Evolutionary conservation across 2,797 vertebrate species (phyloP), one percentile per base, ranked within the genome.

Genomic region (Micromesistius poutassou): DNA sequence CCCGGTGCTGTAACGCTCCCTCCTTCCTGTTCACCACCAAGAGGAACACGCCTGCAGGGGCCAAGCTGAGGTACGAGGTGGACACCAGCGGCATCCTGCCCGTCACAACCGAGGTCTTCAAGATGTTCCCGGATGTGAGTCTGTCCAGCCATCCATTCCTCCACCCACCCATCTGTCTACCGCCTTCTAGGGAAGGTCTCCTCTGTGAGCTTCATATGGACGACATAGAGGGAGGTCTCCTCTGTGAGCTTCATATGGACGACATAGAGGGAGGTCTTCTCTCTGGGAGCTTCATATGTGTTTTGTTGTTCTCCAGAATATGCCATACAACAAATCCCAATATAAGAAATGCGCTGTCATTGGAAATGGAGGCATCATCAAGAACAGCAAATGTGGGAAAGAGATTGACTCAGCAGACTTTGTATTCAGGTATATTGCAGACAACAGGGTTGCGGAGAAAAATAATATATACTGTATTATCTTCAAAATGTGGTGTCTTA

Each of bases 281-380:
- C 55, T 62, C n/a, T 62, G 55, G n/a, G 55, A 62, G 55, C 46
- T 55, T 55, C 19, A 5, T 62, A 62, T 62, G 55, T 22, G 22
- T 13, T 68, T 68, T 68, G 62, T 28, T 70, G 85, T 68, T 79
- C 83, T 84, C 40, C 83, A 99, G 98, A 97, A 99, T 76, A 99
- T 99, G 97, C 98, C 98, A 0, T 99, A 96, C 89, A 95, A 95
- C 77, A 96, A 97, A 80, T 97, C 97, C 13, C 97, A 99, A 93
- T 99, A 97, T 85, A 98, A 97, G 94, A 98, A 96, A 82, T 99
- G 98, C 74, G 97, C 98, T 0, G 98, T 99, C 50, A 95, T 99
- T 77, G 98, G 98, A 87, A 99, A 99, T 0, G 98, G 98, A n/a
- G 98, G 98, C 55, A 99, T 99, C 86, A 94, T 99, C 82, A 99